Evolutionary conservation across 2,797 vertebrate genomes (phyloP), one percentile per base, ranked within the genome.

Genomic region (Glyptemys insculpta): DNA sequence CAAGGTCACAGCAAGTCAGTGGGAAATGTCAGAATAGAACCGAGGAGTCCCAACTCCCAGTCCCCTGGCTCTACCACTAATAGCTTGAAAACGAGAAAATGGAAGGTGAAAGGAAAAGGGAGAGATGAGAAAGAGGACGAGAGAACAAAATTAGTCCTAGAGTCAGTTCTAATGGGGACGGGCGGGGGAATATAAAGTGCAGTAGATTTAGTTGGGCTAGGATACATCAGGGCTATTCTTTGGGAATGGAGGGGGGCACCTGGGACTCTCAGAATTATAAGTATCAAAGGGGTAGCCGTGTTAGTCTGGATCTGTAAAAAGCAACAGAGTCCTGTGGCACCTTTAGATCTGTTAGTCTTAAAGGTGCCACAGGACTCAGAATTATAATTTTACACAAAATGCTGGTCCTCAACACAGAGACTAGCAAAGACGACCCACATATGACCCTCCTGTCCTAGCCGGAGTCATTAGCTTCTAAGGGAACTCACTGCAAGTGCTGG

Each of bases 381-480:
- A 23, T 52, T 19, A n/a, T 53, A 80, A 15, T 53, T 25, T n/a
- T 49, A n/a, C 18, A 23, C 31, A 54, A 25, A 53, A 23, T 54
- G 79, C 23, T 68, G 62, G 65, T 37, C 9, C 65, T 54, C 79
- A 27, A 54, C 34, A 81, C n/a, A 27, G 31, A 54, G n/a, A 41
- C n/a, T 41, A 25, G 31, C 29, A 2, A 91, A 90, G 47, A 81
- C 0, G 1, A 29, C 5, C 4, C 1, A 1, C 12, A 6, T 0
- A 1, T 29, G 31, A 49, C 3, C 52, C 31, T 49, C 59, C 19
- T 12, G 12, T 53, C 81, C 83, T 82, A 72, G 5, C 83, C 44
- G 0, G 0, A 65, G 53, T 83, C 65, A 53, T 59, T 1, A 12
- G 44, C 25, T 74, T 18, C 79, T 27, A 84, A 31, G 25, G 19